Percentiles rank a stretch among this genome's conserved stretches.
phyloP scores from a whole-genome alignment of 2,113 vertebrate species.

The Cochlearius cochlearius region DNA sequence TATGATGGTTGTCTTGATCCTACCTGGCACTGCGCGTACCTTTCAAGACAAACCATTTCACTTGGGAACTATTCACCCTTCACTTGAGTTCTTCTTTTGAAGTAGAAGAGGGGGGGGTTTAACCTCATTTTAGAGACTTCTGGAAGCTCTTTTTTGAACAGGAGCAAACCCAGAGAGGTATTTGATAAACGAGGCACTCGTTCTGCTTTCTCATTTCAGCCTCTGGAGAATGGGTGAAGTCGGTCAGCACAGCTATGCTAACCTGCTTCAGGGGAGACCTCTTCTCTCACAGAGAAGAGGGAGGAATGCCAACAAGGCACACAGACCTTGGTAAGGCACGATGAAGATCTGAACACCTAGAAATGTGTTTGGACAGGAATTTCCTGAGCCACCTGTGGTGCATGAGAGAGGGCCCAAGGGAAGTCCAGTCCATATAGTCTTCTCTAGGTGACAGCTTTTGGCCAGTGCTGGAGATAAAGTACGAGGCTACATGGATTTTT shows the following conservation, averaged over 20 bases:
- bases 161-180: background rate
- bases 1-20: background rate
- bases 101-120: background rate
- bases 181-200: background rate
- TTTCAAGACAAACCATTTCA: background rate
- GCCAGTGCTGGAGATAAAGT: background rate
- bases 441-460: background rate
- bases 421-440: background rate
- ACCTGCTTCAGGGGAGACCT: background rate
- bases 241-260: background rate
- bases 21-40: background rate
- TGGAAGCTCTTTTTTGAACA: background rate
- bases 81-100: background rate
- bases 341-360: background rate
- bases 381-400: background rate
- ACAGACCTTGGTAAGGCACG: background rate
- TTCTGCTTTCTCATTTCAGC: background rate
- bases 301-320: background rate
- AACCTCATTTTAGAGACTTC: background rate
- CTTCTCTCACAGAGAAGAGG: background rate
- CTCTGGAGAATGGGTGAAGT: background rate
- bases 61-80: background rate
- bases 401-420: background rate
- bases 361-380: background rate
- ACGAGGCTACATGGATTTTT: background rate